Evolutionary conservation across 2,888 invertebrate species (phyloP).

Genomic region (Metopia argyrocephala): DNA sequence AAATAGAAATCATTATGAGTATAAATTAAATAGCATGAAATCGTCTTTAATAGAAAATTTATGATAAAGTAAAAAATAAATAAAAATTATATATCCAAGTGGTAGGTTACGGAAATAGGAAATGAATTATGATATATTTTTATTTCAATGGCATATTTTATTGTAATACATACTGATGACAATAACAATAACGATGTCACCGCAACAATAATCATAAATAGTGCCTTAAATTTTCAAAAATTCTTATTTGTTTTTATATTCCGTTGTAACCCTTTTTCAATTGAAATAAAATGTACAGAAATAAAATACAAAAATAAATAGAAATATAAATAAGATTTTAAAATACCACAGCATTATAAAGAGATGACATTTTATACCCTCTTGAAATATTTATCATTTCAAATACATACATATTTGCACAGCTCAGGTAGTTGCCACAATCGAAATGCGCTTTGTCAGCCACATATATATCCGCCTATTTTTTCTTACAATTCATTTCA

Average conservation of each 20-base stretch:
- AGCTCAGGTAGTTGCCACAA: not conserved
- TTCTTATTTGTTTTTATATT: not conserved
- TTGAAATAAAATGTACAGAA: not conserved
- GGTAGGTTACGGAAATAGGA: conserved; percentile 11
- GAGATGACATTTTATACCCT: not conserved
- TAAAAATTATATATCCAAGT: not conserved
- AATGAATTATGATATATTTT: conserved; percentile 17
- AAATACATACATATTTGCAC: too few relatives aligned
- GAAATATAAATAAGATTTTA: not conserved
- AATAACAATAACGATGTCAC: not conserved
- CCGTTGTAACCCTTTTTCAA: not conserved
- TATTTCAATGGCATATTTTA: not conserved
- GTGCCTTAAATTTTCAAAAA: conserved; percentile 12
- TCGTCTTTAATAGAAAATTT: not conserved
- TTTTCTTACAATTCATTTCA: not conserved
- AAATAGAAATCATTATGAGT: not conserved
- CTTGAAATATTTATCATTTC: conserved; percentile 13
- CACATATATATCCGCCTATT: conserved; percentile 27
- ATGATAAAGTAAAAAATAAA: not conserved
- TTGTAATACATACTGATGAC: not conserved
- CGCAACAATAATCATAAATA: not conserved
- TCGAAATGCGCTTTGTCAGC: conserved; percentile 43
- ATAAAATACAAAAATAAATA: not conserved
- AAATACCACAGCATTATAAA: not conserved
- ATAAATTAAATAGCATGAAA: not conserved